Evolutionary conservation across 2,797 vertebrate species (phyloP).

Genomic region (Telmatherina bonti): DNA sequence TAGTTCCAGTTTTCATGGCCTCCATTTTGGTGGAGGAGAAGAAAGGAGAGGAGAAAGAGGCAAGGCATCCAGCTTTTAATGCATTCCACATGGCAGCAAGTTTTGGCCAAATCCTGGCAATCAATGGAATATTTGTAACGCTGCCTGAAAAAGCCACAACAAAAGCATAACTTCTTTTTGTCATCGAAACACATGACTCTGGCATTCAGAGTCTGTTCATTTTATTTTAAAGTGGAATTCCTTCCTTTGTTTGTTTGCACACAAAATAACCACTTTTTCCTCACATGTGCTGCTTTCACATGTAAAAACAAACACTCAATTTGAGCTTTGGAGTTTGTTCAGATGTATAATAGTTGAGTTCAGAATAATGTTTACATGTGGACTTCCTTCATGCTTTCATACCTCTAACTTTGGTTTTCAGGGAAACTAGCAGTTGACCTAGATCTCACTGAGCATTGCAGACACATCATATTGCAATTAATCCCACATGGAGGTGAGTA

Average conservation of each 20-base stretch:
- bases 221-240: neutral
- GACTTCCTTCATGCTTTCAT: slow-evolving; percentile 30
- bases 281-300: neutral
- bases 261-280: neutral
- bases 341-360: neutral
- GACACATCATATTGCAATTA: slow-evolving; percentile 15
- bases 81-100: slow-evolving; percentile 26
- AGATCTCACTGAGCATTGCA: slow-evolving; percentile 21
- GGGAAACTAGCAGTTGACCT: slow-evolving; percentile 12
- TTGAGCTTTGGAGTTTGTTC: neutral
- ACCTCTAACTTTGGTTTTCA: neutral
- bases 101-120: slow-evolving; percentile 35
- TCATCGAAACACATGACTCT: neutral
- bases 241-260: neutral
- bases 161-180: neutral
- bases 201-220: neutral
- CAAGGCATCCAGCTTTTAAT: slow-evolving; percentile 17
- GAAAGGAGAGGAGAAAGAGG: neutral
- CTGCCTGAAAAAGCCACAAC: slow-evolving; percentile 1
- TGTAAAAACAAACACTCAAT: neutral
- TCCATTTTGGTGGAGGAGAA: slow-evolving; percentile 7
- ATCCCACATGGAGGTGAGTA: slow-evolving; percentile 24
- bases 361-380: neutral
- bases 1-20: slow-evolving; percentile 3
- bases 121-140: slow-evolving; percentile 36